Evolutionary conservation across 2,113 vertebrate species (phyloP), one percentile per base, ranked within the genome.

Genomic region (Diphyllodes magnificus): DNA sequence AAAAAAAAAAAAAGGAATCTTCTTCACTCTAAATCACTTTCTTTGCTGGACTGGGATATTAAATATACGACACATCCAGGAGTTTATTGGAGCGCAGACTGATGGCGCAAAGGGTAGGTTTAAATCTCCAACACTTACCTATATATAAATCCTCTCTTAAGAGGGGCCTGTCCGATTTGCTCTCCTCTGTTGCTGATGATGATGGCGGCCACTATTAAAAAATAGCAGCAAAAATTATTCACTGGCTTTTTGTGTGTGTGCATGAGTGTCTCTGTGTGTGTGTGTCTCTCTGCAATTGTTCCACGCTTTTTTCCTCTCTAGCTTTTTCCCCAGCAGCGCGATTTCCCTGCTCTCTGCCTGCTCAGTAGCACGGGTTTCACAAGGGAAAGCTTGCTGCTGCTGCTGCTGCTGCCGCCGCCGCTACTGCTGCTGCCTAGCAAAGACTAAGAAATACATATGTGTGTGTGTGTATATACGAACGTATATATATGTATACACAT

Each of bases 21-120:
- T 98, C 98, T 98, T 98, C 98, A 98, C 97, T 97, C 98, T 98
- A 98, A 98, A 98, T 98, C 98, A 99, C 98, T 99, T 99, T 98
- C 98, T 98, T 98, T 97, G 97, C 98, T 98, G 98, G 99, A 99
- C 98, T 99, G 98, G 99, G 99, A 99, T 98, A 98, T 99, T 99
- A 98, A 99, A 99, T 98, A 99, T 98, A 99, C 99, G 99, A 98
- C 98, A 98, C 98, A 98, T 99, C 98, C 99, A 98, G 99, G 99
- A 99, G 99, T 99, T 99, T 99, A 99, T 99, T 99, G 99, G 99
- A 99, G 99, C 99, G 99, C 98, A 99, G 99, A 98, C 99, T 99
- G 99, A 99, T 99, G 99, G 99, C 99, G 99, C 99, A 99, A 99
- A 99, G 99, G 99, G 99, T 99, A 99, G 99, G 99, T 99, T 99